phyloP scores from a whole-genome alignment of 2,888 invertebrate species.

The Macrophya alboannulata region DNA sequence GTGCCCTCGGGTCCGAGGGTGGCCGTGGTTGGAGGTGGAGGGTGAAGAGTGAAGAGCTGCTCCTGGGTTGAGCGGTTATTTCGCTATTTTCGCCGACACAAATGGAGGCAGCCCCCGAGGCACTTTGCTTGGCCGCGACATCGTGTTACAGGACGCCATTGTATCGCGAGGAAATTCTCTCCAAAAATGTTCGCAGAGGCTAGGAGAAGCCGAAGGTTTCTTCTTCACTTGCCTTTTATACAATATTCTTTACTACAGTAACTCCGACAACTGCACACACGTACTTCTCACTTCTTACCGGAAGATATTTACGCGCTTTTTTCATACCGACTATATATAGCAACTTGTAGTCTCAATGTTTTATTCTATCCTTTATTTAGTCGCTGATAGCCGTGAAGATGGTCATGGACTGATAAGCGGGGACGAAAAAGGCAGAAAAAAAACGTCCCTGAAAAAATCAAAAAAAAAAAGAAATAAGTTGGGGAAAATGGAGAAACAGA shows the following conservation, averaged over 20 bases:
- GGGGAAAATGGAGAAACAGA: background rate
- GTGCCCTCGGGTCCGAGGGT: conserved; percentile 33
- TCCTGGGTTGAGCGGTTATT: conserved; percentile 56
- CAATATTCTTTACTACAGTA: background rate
- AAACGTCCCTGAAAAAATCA: background rate
- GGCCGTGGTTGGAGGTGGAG: background rate
- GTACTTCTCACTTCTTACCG: too few species aligned
- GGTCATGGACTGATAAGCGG: background rate
- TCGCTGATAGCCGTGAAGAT: background rate
- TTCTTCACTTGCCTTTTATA: background rate
- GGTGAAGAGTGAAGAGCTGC: conserved; percentile 21
- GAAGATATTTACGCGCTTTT: too few species aligned
- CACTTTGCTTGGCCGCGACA: conserved; percentile 56
- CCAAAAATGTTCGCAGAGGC: conserved; percentile 45
- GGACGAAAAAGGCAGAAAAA: background rate
- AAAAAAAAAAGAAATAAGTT: background rate
- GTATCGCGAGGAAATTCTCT: conserved; percentile 55
- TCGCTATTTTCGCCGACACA: conserved; percentile 57
- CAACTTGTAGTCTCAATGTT: background rate
- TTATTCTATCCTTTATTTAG: background rate
- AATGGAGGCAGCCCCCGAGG: conserved; percentile 57
- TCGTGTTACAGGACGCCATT: conserved; percentile 57
- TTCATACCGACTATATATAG: too few species aligned
- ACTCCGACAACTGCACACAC: background rate
- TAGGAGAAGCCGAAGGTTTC: background rate